Evolutionary conservation across 2,797 vertebrate species (phyloP), one percentile per base, ranked within the genome.

Genomic region (Catharus ustulatus): DNA sequence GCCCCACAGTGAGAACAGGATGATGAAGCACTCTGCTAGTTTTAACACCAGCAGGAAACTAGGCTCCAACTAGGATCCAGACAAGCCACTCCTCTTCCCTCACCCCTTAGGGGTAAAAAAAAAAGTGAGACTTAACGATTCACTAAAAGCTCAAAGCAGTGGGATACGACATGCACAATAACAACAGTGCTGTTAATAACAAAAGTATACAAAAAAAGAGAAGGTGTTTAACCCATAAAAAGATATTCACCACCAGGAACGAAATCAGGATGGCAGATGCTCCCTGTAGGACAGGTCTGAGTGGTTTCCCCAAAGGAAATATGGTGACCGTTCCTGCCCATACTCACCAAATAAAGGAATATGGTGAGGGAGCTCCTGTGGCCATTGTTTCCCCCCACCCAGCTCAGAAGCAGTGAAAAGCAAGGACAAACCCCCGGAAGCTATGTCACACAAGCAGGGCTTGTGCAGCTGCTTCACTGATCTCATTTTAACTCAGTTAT

Each of bases 71-170:
- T 15, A 18, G n/a, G 13, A 29, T n/a, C 7, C 17, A 51, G 19
- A 45, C 45, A 57, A 63, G 13, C 6, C 5, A 2, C 48, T 27
- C 34, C 45, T 27, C 20, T 77, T 71, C 42, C n/a, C 8, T 11
- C 3, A 2, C 6, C 20, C 5, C 4, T 38, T 71, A 24, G 0
- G 0, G 0, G 17, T 45, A 38, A 21, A 20, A 11, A 51, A 51
- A 30, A 30, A 36, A 36, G 2, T 8, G 14, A 49, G 36, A 23
- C 6, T 51, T 45, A 51, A 49, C 2, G 5, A 51, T 45, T 57
- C 49, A 57, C 36, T 57, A 15, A 83, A 69, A 63, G 8, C n/a
- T 71, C 12, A 30, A 40, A 38, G 7, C 6, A 45, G 7, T 45
- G 24, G 24, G 45, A 40, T 22, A 45, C 51, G 49, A 57, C 20